Conservation (phyloP, 2,113 vertebrate genomes). For the Melospiza melodia region DNA sequence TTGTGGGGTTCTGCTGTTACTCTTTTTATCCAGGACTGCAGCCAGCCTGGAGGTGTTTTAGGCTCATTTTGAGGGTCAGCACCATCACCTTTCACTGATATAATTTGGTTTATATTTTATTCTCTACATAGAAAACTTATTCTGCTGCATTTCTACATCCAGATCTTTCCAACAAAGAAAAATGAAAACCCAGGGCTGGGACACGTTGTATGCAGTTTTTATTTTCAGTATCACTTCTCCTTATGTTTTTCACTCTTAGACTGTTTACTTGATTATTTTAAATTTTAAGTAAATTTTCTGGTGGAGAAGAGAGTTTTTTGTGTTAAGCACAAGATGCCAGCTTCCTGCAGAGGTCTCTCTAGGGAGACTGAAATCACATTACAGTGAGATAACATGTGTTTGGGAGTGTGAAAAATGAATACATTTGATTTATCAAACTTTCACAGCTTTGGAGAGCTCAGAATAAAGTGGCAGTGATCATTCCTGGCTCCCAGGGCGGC, state of each 20-base stretch:
- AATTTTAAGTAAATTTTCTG: not conserved
- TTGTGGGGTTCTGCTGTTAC: not conserved
- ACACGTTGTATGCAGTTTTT: not conserved
- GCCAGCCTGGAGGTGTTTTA: not conserved
- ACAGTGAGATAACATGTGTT: not conserved
- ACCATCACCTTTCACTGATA: not conserved
- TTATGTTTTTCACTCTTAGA: not conserved
- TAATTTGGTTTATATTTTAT: not conserved
- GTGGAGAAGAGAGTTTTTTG: not conserved
- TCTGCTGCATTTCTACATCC: not conserved
- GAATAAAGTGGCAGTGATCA: accelerated
- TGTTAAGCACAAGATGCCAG: not conserved
- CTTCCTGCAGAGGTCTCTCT: not conserved
- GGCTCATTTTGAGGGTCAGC: not conserved
- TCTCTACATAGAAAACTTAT: not conserved
- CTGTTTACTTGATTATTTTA: not conserved
- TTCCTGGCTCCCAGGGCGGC: not conserved
- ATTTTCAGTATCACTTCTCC: not conserved
- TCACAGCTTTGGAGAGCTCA: not conserved
- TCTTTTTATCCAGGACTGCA: not conserved
- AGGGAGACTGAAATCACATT: not conserved
- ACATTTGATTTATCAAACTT: not conserved
- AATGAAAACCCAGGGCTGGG: not conserved
- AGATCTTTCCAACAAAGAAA: not conserved
- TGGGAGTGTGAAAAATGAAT: not conserved